Evolutionary conservation across 2,888 invertebrate genomes (phyloP).

Genomic region (Deilephila porcellus): DNA sequence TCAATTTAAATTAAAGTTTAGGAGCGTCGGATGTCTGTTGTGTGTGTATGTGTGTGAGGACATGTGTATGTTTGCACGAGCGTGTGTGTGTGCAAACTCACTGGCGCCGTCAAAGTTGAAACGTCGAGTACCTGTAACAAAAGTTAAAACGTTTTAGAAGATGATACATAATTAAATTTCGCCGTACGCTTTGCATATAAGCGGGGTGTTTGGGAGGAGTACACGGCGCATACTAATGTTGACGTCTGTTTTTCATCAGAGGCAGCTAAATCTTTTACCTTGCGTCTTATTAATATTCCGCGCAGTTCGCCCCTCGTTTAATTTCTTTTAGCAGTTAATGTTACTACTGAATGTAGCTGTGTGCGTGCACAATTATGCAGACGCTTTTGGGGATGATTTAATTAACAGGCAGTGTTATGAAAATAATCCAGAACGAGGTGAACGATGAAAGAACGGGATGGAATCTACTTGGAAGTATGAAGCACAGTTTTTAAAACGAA

Average conservation of each 20-base stretch:
- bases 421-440: too few species aligned
- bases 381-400: too few species aligned
- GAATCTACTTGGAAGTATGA: too few species aligned
- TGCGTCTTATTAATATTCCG: not conserved
- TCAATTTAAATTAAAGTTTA: slow-evolving; percentile 18
- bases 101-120: not conserved
- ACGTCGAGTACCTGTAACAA: slow-evolving; percentile 17
- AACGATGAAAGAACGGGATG: too few species aligned
- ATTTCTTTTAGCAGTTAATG: not conserved
- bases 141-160: slow-evolving; percentile 4
- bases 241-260: slow-evolving; percentile 8
- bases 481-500: too few species aligned
- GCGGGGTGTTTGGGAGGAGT: not conserved
- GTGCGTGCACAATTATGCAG: too few species aligned
- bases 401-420: too few species aligned
- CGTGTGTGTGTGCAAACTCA: not conserved
- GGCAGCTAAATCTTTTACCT: not conserved
- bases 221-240: not conserved
- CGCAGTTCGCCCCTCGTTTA: not conserved
- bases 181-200: not conserved
- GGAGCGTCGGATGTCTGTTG: not conserved
- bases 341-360: not conserved
- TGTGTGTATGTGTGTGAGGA: not conserved
- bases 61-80: not conserved
- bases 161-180: slow-evolving; percentile 15